Conservation (phyloP, 2,888 invertebrate species). For the Sabellastarte sp. region DNA sequence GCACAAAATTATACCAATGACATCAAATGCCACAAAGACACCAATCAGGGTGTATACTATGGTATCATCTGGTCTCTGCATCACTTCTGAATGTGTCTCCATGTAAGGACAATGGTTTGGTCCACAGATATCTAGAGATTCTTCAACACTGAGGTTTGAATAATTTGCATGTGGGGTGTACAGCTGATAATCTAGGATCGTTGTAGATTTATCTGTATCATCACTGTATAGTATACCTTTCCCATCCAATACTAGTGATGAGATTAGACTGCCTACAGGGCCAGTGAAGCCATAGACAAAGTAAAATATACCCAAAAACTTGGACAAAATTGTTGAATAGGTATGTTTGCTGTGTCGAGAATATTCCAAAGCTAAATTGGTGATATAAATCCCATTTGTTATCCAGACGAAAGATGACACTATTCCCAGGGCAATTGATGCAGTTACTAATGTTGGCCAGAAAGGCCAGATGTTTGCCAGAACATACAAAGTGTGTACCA, state of each 20-base stretch:
- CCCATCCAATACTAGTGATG: background rate
- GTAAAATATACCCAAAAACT: background rate
- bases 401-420: background rate
- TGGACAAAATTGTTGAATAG: background rate
- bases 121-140: background rate
- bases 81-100: background rate
- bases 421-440: background rate
- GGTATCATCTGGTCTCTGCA: background rate
- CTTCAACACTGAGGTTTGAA: background rate
- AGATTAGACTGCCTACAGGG: background rate
- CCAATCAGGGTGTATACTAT: background rate
- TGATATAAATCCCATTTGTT: background rate
- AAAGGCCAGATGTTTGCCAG: background rate
- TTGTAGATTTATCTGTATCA: background rate
- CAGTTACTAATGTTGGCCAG: background rate
- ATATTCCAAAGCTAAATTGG: background rate
- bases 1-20: background rate
- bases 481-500: background rate
- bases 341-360: background rate
- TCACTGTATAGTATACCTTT: background rate
- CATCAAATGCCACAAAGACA: background rate
- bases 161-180: background rate
- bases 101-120: slow-evolving; percentile 1
- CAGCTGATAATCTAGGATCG: background rate
- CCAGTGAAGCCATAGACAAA: background rate